These are phyloP conservation scores for Acleris sparsana DNA, from an alignment of 2,888 invertebrate genomes.

Conservation along the genomic window DNA sequence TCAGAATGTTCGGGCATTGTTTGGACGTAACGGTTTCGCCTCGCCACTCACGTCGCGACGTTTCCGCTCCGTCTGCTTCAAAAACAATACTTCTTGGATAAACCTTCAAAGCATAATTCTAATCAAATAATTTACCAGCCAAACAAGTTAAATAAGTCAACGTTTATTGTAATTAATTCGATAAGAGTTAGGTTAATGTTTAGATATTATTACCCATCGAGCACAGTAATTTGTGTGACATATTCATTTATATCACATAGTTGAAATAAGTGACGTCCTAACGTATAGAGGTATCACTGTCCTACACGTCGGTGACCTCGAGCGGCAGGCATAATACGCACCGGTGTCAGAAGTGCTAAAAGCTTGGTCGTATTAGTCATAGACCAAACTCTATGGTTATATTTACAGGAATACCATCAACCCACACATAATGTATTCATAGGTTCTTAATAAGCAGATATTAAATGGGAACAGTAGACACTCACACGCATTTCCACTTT, in stretches of 20 bases:
- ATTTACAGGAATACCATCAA: constrained; percentile 14
- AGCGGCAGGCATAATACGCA: too few species aligned
- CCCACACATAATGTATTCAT: background rate
- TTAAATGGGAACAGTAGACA: background rate
- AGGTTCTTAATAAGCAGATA: background rate
- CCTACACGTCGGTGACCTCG: too few species aligned
- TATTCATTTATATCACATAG: too few species aligned
- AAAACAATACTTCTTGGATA: background rate
- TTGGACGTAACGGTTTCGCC: constrained; percentile 17
- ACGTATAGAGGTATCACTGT: too few species aligned
- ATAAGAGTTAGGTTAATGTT: too few species aligned
- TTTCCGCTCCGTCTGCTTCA: constrained; percentile 1
- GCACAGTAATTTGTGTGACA: too few species aligned
- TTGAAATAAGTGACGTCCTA: too few species aligned
- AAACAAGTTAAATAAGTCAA: too few species aligned
- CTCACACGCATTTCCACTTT: constrained; percentile 20
- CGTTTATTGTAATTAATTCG: too few species aligned
- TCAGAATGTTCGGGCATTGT: constrained; percentile 19
- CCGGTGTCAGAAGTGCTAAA: too few species aligned
- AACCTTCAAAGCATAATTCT: background rate
- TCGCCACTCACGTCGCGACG: constrained; percentile 7
- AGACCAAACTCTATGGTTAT: constrained; percentile 25
- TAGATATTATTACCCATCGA: too few species aligned
- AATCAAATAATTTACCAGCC: too few species aligned
- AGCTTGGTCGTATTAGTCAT: background rate